Base-by-base conservation (phyloP, 2,113 vertebrate genomes). In the Mormyrus lacerda region DNA sequence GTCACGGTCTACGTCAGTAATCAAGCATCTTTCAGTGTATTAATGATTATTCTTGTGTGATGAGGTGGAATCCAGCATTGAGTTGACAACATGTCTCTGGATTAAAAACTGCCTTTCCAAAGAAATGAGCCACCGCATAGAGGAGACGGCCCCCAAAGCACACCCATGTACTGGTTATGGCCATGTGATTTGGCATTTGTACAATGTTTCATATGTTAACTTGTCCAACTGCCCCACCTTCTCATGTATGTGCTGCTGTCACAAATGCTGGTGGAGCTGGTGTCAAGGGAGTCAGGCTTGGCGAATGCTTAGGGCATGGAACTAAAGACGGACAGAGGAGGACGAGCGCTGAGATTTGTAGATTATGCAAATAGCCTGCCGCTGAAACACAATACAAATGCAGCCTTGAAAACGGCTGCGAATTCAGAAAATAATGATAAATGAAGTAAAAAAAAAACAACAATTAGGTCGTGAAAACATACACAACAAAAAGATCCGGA, bases 161-260 rank as follows among this genome's bases (percentile, higher is more conserved):
- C 27, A 51, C 9, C 42, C 82, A 13, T 45, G 42, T 85, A 27
- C 24, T n/a, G 82, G 10, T n/a, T 42, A 85, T 21, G 44, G 82
- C 45, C 82, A 85, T 47, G 42, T 92, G 85, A 88, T 95, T 95
- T 95, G 94, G 92, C 94, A 94, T 95, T 95, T 95, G 94, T 95
- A 93, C 95, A 94, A 93, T 94, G 24, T 51, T 69, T n/a, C 21
- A 8, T 51, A 42, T 61, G 85, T 55, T 51, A 85, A 82, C 19
- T 91, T 19, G 85, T 19, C 31, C 27, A 82, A 1, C 7, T 0
- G 21, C 39, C 65, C 24, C 45, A 31, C 24, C 42, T 27, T 35
- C n/a, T 65, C n/a, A 27, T 11, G 10, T 10, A 9, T 27, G n/a
- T 4, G n/a, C n/a, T 65, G 7, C 61, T n/a, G 61, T n/a, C 45